Percentiles rank a stretch among this genome's conserved stretches.
These are phyloP conservation scores for Microctonus brassicae DNA, from an alignment of 2,888 invertebrate genomes.

Conservation along the genomic window DNA sequence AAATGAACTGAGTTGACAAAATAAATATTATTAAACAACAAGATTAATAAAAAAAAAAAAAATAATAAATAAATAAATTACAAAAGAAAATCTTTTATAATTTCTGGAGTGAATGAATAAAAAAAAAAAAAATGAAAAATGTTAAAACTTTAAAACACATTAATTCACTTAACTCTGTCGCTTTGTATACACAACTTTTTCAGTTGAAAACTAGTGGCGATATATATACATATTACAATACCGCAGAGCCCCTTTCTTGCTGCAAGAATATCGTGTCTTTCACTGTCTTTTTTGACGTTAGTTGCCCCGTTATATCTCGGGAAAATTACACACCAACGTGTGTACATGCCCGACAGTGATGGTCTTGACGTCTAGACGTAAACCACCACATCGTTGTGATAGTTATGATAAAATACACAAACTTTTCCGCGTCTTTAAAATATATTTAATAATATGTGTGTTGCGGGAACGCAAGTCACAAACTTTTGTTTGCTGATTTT, in stretches of 20 bases:
- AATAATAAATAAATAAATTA: too few species aligned
- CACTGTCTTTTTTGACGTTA: not conserved
- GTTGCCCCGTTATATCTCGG: not conserved
- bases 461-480: not conserved
- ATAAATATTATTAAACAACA: not conserved
- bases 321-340: not conserved
- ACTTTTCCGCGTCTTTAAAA: slow-evolving; percentile 10
- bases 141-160: not conserved
- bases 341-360: not conserved
- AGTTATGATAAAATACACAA: slow-evolving; percentile 18
- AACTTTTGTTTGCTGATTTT: slow-evolving; percentile 14
- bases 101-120: not conserved
- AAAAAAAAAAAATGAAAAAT: not conserved
- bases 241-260: too few species aligned
- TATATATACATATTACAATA: not conserved
- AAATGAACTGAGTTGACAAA: not conserved
- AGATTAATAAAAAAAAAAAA: too few species aligned
- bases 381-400: not conserved
- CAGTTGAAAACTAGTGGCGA: not conserved
- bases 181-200: not conserved
- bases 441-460: not conserved
- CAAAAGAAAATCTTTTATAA: too few species aligned
- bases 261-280: too few species aligned
- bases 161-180: not conserved
- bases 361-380: not conserved